Base-by-base conservation (phyloP, 2,888 invertebrate genomes). In the Caenorhabditis sp. region DNA sequence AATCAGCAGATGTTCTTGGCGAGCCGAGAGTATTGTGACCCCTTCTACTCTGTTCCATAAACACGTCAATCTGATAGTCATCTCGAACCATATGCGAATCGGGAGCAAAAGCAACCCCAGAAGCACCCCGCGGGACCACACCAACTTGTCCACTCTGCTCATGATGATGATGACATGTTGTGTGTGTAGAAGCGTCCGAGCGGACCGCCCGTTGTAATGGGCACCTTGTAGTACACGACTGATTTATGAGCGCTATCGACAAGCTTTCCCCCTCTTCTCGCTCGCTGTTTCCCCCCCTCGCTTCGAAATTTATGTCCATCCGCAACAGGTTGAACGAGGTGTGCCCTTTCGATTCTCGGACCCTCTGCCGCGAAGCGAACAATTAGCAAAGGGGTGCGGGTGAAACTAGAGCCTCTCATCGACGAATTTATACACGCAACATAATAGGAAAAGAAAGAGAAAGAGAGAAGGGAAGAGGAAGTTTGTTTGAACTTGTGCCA, bases 131-230 rank as follows among this genome's bases (percentile, higher is more conserved):
- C 37, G 37, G 37, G 35, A 50, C 24, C 15, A 64, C 22, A 60
- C 53, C 67, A 76, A 67, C 76, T 76, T 76, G 67, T 37, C 50
- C 53, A 35, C 53, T 9, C n/a, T n/a, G 67, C 51, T 32, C 58
- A 67, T 67, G 65, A 70, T 64, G 70, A 70, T 79, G 78, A 69
- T 71, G 78, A 68, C 77, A 77, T 77, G 68, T 77, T 79, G 65
- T 70, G 51, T 70, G 51, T 69, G 62, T 69, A 26, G 61, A 56
- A n/a, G 55, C 28, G 24, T 50, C 44, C 51, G 53, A 5, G 24
- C 8, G 61, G 51, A 26, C 40, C 20, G 40, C 8, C 70, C 58
- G 60, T 58, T 50, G 60, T 50, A 50, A 60, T 37, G 56, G 51
- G 53, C 55, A 32, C 61, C 53, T 60, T 71, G 78, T 79, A 79